Conservation (phyloP, 2,888 invertebrate species). For the Furcula furcula region DNA sequence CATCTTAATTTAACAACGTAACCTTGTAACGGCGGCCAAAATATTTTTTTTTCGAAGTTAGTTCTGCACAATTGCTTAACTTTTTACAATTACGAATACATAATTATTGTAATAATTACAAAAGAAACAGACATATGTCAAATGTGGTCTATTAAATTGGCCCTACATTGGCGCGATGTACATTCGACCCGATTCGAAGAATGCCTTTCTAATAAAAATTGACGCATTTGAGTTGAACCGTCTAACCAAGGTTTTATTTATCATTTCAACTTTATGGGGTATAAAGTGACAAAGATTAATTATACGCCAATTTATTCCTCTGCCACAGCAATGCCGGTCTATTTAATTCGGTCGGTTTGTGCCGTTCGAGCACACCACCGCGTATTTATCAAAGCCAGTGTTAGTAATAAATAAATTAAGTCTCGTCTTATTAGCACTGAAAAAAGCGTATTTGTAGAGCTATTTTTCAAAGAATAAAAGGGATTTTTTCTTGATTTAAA, state of each 20-base stretch:
- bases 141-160: no score
- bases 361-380: slow-evolving; percentile 18
- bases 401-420: slow-evolving; percentile 31
- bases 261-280: slow-evolving; percentile 60
- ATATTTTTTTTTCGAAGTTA: no score
- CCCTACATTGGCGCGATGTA: no score
- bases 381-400: slow-evolving; percentile 29
- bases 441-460: slow-evolving; percentile 24
- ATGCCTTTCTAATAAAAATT: no score
- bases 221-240: no score
- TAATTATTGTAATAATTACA: no score
- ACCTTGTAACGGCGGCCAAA: no score
- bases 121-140: no score
- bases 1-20: no score
- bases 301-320: slow-evolving; percentile 54
- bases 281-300: slow-evolving; percentile 69
- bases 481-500: slow-evolving; percentile 15
- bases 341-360: slow-evolving; percentile 29
- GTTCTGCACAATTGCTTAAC: no score
- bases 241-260: slow-evolving; percentile 49
- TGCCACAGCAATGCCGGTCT: slow-evolving; percentile 27
- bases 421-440: slow-evolving; percentile 25
- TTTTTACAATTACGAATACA: no score
- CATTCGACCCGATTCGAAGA: no score
- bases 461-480: slow-evolving; percentile 22